Percentiles rank a stretch among this genome's conserved stretches.
Conservation (phyloP, 1,140 invertebrate genomes). For the Triops cancriformis region DNA sequence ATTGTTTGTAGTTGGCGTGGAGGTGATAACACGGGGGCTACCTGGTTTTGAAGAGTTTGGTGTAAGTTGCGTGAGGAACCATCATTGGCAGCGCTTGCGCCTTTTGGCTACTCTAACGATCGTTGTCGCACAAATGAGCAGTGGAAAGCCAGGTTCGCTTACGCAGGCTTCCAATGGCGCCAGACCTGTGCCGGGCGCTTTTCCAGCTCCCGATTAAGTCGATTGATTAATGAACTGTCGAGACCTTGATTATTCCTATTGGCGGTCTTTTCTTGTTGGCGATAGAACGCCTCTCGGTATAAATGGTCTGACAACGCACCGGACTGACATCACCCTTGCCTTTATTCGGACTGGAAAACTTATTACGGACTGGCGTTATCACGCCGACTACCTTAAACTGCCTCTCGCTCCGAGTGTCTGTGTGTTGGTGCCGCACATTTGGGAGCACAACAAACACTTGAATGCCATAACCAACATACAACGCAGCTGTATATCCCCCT, state of each 20-base stretch:
- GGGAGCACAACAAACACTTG: neutral
- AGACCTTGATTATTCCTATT: slow-evolving; percentile 14
- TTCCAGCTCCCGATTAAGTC: neutral
- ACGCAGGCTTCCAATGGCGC: neutral
- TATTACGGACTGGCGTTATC: neutral
- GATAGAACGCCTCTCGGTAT: neutral
- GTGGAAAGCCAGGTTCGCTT: neutral
- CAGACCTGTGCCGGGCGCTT: neutral
- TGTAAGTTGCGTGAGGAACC: neutral
- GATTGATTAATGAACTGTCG: slow-evolving; percentile 11
- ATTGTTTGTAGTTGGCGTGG: neutral
- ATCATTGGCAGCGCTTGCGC: slow-evolving; percentile 12
- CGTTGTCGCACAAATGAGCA: neutral
- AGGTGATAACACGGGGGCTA: neutral
- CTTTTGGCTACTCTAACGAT: neutral
- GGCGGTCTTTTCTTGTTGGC: neutral
- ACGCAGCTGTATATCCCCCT: neutral
- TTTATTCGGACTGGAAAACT: neutral
- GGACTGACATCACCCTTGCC: neutral
- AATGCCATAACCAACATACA: slow-evolving; percentile 1
- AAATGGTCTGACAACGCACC: neutral
- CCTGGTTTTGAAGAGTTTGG: neutral
- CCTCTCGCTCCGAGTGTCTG: neutral
- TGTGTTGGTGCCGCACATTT: neutral
- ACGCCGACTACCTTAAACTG: neutral